Evolutionary conservation across 2,888 invertebrate genomes (phyloP), one percentile per base, ranked within the genome.

Genomic region (Coelopa pilipes): DNA sequence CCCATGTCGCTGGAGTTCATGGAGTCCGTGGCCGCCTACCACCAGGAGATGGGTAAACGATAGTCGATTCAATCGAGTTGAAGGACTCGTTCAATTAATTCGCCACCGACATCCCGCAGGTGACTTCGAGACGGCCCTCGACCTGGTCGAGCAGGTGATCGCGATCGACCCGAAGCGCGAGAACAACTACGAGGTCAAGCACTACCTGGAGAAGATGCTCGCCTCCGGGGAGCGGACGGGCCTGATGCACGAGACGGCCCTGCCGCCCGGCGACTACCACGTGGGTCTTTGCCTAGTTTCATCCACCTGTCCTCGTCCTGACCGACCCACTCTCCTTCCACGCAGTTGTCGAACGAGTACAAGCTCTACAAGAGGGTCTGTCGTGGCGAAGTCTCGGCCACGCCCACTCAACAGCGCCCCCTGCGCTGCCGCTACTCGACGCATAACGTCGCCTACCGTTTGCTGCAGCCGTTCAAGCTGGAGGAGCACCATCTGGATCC

Each of bases 101-200:
- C n/a, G 1, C 34, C 4, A 34, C 34, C n/a, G n/a, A n/a, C n/a
- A n/a, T 17, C 15, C 34, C 15, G 3, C 82, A 94, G 97, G 95
- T 73, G 95, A 98, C 85, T 90, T 96, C 15, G 91, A 91, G 71
- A 90, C 91, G 63, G 99, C 99, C 0, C 87, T 98, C 74, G 91
- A 92, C 77, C 90, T 98, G 87, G 97, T 98, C 0, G 92, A 95
- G 81, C 93, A 95, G 83, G 89, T 99, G 59, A 87, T 98, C 63
- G 90, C 90, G 72, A 80, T 96, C 24, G 90, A 93, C 50, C 95
- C 95, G 0, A 89, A 90, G 7, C 98, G 99, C 85, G 89, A 91
- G 19, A 90, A 97, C 67, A 96, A 97, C 0, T 86, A 90, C 17
- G 96, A 96, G 73, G 97, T 97, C 87, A 92, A 95, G 77, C 91